Percentiles rank a stretch among this genome's conserved stretches.
Conservation (phyloP, 1,140 invertebrate species). For the Drosophila ogumai region DNA sequence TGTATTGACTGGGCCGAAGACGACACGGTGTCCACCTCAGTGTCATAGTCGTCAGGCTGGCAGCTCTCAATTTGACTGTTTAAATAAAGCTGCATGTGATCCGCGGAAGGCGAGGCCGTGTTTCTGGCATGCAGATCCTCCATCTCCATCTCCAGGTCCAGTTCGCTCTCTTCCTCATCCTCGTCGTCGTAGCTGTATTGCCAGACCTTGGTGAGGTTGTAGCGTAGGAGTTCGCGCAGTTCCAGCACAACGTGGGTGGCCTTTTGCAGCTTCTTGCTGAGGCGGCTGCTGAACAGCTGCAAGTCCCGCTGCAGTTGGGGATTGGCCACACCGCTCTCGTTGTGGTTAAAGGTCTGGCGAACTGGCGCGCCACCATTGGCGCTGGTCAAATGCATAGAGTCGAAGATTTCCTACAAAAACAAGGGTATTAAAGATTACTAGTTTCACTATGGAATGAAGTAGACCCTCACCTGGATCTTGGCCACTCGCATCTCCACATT, state of each 20-base stretch:
- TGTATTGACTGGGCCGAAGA: constrained; percentile 29
- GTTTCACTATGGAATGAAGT: neutral
- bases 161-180: constrained; percentile 63
- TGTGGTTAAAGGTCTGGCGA: constrained; percentile 26
- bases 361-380: constrained; percentile 10
- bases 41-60: constrained; percentile 59
- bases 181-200: constrained; percentile 69
- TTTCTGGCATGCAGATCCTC: constrained; percentile 58
- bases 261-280: constrained; percentile 84
- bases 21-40: constrained; percentile 28
- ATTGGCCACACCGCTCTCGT: constrained; percentile 36
- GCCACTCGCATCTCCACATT: constrained; percentile 87
- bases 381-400: constrained; percentile 83
- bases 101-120: constrained; percentile 6
- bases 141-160: constrained; percentile 65
- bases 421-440: neutral
- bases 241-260: constrained; percentile 81
- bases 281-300: constrained; percentile 82
- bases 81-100: constrained; percentile 62
- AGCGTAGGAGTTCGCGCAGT: constrained; percentile 71
- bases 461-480: constrained; percentile 86
- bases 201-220: constrained; percentile 74
- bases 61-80: constrained; percentile 79
- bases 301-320: constrained; percentile 74
- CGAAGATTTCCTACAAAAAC: constrained; percentile 85